Base-by-base conservation (phyloP, 2,113 vertebrate genomes). In the Scolopax mira region DNA sequence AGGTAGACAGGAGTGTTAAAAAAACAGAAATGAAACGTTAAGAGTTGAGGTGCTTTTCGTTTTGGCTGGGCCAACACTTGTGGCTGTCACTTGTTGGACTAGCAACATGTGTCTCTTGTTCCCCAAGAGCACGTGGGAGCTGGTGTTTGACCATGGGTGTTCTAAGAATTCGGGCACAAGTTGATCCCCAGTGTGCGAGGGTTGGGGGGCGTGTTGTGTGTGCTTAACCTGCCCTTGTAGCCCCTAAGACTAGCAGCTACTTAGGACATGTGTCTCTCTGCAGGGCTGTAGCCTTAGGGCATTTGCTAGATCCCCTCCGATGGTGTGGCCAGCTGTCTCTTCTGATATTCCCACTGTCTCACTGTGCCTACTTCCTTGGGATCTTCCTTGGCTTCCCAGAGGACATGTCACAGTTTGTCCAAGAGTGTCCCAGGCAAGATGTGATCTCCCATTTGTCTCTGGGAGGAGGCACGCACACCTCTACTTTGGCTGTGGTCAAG, bases 41-140 rank as follows among this genome's bases (percentile, higher is more conserved):
- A 58, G 39, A 54, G 16, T 73, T 37, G 60, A 48, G 21, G 28
- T 90, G 25, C 24, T 58, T 88, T 90, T 80, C 42, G 39, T 77
- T 92, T 74, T 78, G 82, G 39, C 57, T 66, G 71, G 82, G 67
- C 75, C 93, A 67, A 79, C 55, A 62, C 60, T 89, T 96, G 85
- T 31, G 71, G 65, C 72, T 89, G 72, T 71, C 52, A n/a, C 61
- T 79, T 91, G 65, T 75, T 94, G 89, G 79, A 67, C 70, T 33
- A 62, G 49, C 64, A 55, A 27, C 48, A 9, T 14, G 46, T 79
- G 65, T 71, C 82, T 65, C 42, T 93, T 74, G 42, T 42, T 90
- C 60, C 25, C 35, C 60, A 46, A 9, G 64, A 80, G 74, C 92
- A 70, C 2, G 0, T 95, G 85, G 79, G 51, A 91, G 55, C 66